These are phyloP conservation scores for Cryptomyrus ogoouensis DNA, from an alignment of 2,113 vertebrate species.

Conservation along the genomic window DNA sequence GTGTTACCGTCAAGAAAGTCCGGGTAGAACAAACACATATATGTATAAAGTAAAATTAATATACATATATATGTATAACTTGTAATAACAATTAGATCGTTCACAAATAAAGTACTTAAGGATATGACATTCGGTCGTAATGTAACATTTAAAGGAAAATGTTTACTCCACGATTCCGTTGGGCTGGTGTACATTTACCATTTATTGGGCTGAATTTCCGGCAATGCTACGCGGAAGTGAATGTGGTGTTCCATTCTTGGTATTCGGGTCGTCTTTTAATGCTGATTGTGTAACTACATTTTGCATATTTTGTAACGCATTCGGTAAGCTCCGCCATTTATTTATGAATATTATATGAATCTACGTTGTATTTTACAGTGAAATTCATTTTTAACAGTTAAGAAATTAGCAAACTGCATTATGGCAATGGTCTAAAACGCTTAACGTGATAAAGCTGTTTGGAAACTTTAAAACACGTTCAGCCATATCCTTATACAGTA, in stretches of 20 bases:
- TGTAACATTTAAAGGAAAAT: background rate
- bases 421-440: background rate
- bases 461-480: background rate
- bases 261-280: background rate
- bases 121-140: background rate
- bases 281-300: background rate
- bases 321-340: background rate
- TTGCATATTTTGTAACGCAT: background rate
- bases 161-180: background rate
- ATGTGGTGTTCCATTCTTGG: background rate
- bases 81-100: background rate
- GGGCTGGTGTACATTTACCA: background rate
- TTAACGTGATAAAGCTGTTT: background rate
- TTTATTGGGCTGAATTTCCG: background rate
- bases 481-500: background rate
- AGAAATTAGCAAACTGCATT: background rate
- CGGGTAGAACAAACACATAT: background rate
- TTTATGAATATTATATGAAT: background rate
- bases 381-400: background rate
- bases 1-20: background rate
- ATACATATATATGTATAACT: background rate
- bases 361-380: background rate
- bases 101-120: background rate
- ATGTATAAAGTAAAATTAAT: background rate
- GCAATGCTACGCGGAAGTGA: background rate